phyloP scores from a whole-genome alignment of 2,797 vertebrate species.

The Lepus townsendii region DNA sequence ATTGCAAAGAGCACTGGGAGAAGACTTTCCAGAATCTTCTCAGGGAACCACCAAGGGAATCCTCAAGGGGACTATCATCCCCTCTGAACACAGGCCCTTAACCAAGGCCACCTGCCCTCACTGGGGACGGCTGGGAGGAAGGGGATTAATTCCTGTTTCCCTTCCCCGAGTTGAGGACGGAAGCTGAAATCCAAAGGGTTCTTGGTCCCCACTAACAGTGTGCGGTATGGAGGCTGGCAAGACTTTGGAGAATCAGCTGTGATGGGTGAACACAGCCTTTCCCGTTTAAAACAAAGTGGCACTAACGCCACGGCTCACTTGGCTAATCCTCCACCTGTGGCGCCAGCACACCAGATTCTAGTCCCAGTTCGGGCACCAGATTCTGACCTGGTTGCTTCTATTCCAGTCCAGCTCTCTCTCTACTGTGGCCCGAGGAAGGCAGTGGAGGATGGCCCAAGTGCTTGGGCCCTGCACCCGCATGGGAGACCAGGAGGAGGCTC shows the following conservation, averaged over 20 bases:
- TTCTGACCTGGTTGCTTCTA: too few species aligned
- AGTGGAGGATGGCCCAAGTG: too few species aligned
- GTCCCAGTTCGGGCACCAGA: too few species aligned
- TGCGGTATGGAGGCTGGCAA: rapidly evolving
- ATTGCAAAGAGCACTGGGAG: neutral
- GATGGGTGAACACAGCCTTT: neutral
- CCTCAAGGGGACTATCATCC: neutral
- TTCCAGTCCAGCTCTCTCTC: too few species aligned
- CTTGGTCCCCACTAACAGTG: neutral
- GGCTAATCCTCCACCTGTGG: too few species aligned
- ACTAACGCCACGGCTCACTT: too few species aligned
- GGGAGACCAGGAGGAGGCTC: too few species aligned
- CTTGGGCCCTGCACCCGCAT: too few species aligned
- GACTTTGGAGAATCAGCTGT: rapidly evolving
- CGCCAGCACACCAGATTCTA: too few species aligned
- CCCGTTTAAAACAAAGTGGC: neutral
- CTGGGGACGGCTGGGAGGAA: neutral
- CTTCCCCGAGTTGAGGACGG: neutral
- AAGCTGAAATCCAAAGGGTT: neutral
- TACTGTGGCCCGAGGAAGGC: too few species aligned
- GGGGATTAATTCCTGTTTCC: neutral
- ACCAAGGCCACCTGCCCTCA: neutral
- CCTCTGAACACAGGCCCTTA: neutral
- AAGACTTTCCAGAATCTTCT: neutral
- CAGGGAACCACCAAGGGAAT: neutral